Evolutionary conservation across 2,113 vertebrate genomes (phyloP).

Genomic region (Notiomystis cincta): DNA sequence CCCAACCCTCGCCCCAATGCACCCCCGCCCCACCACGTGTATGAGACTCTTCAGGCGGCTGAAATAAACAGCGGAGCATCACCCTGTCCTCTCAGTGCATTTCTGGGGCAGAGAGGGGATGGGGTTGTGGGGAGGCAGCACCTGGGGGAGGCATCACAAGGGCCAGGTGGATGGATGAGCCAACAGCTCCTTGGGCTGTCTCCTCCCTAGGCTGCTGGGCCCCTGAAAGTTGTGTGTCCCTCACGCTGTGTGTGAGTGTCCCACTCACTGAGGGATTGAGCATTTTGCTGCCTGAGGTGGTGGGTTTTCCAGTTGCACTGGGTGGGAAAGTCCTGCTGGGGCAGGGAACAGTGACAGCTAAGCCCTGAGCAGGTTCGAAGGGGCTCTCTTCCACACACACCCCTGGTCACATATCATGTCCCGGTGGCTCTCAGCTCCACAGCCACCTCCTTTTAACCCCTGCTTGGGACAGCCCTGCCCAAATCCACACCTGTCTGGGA

Average conservation of each 20-base stretch:
- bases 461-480: not conserved
- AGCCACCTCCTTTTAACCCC: not conserved
- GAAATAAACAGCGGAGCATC: constrained; percentile 76
- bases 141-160: rapidly evolving
- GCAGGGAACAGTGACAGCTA: not conserved
- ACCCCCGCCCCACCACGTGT: constrained; percentile 30
- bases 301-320: not conserved
- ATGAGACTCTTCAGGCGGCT: constrained; percentile 62
- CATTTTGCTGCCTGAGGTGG: not conserved
- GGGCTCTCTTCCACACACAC: not conserved
- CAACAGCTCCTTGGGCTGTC: rapidly evolving
- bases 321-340: not conserved
- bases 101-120: not conserved
- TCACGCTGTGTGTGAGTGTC: too few species aligned
- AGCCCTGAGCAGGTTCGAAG: not conserved
- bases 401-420: not conserved
- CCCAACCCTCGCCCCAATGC: constrained; percentile 23
- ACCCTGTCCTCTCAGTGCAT: not conserved
- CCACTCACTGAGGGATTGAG: not conserved
- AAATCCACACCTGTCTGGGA: not conserved
- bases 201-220: not conserved
- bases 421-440: not conserved
- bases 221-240: rapidly evolving
- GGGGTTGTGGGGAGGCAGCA: not conserved
- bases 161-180: not conserved